Evolutionary conservation across 2,797 vertebrate species (phyloP).

Genomic region (Anguilla pacifica): DNA sequence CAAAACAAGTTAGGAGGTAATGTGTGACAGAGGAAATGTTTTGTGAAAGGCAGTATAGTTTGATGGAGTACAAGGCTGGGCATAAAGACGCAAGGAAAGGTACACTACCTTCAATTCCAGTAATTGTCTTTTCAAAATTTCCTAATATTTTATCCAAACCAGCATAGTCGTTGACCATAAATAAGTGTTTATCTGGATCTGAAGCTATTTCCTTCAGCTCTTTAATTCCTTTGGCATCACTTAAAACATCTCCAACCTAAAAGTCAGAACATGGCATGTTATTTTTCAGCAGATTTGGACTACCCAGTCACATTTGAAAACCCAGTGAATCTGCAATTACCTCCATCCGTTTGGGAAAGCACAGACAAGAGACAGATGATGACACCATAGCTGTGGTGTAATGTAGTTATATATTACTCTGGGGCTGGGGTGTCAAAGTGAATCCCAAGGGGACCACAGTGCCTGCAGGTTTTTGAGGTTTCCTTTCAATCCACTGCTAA

Average conservation of each 20-base stretch:
- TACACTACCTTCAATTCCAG: slow-evolving; percentile 71
- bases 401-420: no score
- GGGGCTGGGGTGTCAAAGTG: no score
- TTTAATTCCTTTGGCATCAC: accelerated
- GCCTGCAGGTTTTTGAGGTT: no score
- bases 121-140: slow-evolving; percentile 65
- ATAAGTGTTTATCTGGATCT: slow-evolving; percentile 60
- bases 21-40: neutral
- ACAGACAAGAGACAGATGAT: neutral
- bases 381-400: no score
- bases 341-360: neutral
- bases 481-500: no score
- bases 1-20: neutral
- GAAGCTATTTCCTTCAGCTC: slow-evolving; percentile 72
- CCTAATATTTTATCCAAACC: slow-evolving; percentile 67
- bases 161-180: slow-evolving; percentile 71
- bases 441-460: no score
- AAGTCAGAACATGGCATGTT: neutral
- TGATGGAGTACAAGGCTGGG: neutral
- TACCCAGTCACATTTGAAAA: neutral
- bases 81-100: neutral
- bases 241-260: slow-evolving; percentile 69
- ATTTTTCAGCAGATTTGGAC: neutral
- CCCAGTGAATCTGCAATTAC: neutral
- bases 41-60: neutral